phyloP scores from a whole-genome alignment of 2,113 vertebrate species.

The Rhinichthys klamathensis region DNA sequence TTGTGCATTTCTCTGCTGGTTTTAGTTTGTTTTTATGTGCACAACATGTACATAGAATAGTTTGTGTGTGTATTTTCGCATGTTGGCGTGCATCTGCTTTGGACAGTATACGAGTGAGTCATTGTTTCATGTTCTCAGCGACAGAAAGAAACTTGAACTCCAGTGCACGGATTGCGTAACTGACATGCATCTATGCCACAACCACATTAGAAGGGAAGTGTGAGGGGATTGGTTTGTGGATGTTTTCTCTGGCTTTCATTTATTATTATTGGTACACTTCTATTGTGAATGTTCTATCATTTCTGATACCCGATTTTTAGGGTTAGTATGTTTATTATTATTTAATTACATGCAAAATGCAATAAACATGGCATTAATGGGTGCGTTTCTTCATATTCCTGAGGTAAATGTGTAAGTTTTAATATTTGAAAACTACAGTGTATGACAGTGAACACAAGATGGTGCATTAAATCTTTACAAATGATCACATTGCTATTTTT shows the following conservation, averaged over 20 bases:
- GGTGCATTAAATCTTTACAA: neutral
- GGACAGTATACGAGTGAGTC: slow-evolving; percentile 4
- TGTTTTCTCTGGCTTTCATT: neutral
- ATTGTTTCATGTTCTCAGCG: slow-evolving; percentile 7
- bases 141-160: neutral
- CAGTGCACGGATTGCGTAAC: slow-evolving; percentile 5
- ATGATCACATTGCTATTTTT: neutral
- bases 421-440: neutral
- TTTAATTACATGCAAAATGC: neutral
- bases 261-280: neutral
- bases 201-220: neutral
- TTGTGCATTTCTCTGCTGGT: neutral
- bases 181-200: neutral
- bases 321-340: neutral
- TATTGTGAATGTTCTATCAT: neutral
- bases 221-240: neutral
- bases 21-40: neutral
- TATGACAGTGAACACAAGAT: slow-evolving; percentile 17
- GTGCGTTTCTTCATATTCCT: neutral
- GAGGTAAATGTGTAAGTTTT: neutral
- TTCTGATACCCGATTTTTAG: neutral
- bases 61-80: neutral
- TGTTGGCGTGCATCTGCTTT: neutral
- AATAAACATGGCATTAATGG: neutral
- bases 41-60: neutral